These are phyloP conservation scores for Eciton burchellii DNA, from an alignment of 1,140 invertebrate genomes.

Conservation along the genomic window DNA sequence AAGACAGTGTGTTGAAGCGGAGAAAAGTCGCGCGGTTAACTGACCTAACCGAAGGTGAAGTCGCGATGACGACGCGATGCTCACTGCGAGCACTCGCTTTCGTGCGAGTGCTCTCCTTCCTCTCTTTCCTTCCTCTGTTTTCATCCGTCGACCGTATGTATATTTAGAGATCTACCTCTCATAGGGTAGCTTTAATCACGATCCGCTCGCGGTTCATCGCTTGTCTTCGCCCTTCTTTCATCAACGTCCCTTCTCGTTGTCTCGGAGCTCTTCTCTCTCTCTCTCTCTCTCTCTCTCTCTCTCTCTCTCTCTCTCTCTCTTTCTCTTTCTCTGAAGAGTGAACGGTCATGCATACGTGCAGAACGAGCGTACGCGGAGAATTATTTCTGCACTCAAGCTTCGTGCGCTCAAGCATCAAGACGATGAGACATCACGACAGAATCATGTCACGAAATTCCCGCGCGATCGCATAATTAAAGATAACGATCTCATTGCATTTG, in stretches of 20 bases:
- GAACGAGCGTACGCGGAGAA: neutral
- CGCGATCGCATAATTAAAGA: neutral
- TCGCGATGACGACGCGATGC: constrained; percentile 66
- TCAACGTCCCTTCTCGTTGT: neutral
- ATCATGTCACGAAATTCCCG: neutral
- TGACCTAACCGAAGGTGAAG: constrained; percentile 69
- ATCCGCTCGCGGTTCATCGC: constrained; percentile 38
- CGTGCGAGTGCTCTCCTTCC: constrained; percentile 56
- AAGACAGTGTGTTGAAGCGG: neutral
- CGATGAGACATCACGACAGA: neutral
- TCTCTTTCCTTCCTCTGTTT: constrained; percentile 61
- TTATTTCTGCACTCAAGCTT: constrained; percentile 35
- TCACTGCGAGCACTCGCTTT: constrained; percentile 66
- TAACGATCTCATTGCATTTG: constrained; percentile 18
- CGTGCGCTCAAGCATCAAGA: neutral
- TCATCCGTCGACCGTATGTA: constrained; percentile 55
- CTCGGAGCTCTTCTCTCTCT: neutral
- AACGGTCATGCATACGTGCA: constrained; percentile 11
- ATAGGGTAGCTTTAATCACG: constrained; percentile 70
- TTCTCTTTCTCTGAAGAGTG: too few relatives aligned
- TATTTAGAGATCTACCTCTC: constrained; percentile 72
- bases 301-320: neutral
- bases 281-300: neutral
- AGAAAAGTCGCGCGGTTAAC: constrained; percentile 57
- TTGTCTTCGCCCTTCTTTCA: neutral